These are phyloP conservation scores for Diarsia mendica DNA, from an alignment of 2,888 invertebrate genomes.

Conservation along the genomic window DNA sequence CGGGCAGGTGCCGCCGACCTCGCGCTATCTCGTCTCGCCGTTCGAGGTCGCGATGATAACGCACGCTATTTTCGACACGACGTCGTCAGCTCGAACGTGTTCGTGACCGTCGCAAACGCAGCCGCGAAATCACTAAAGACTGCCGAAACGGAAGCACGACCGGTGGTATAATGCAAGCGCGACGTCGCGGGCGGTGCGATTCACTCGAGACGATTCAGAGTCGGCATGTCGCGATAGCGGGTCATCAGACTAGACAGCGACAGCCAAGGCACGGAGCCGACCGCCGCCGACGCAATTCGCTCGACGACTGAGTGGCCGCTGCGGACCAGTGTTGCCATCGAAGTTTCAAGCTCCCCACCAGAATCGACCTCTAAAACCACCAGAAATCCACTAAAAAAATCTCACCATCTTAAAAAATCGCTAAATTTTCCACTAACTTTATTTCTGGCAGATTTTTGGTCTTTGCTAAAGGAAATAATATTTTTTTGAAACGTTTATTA, in stretches of 20 bases:
- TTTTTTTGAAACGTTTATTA: too few relatives aligned
- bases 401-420: too few relatives aligned
- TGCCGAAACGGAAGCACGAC: constrained; percentile 80
- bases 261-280: constrained; percentile 71
- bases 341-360: too few relatives aligned
- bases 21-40: constrained; percentile 88
- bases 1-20: constrained; percentile 88
- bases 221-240: constrained; percentile 67
- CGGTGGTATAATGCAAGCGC: constrained; percentile 64
- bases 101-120: constrained; percentile 86
- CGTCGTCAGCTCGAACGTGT: constrained; percentile 78
- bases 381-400: too few relatives aligned
- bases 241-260: constrained; percentile 66
- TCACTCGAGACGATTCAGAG: constrained; percentile 71
- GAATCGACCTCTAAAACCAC: too few relatives aligned
- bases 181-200: constrained; percentile 67
- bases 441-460: too few relatives aligned
- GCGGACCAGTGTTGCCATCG: too few relatives aligned
- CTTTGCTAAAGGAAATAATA: too few relatives aligned
- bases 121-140: constrained; percentile 78
- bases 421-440: too few relatives aligned
- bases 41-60: constrained; percentile 89
- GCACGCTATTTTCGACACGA: constrained; percentile 86
- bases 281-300: constrained; percentile 86
- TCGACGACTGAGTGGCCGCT: constrained; percentile 86